These are phyloP conservation scores for Sander lucioperca DNA, from an alignment of 2,113 vertebrate species.

Conservation along the genomic window DNA sequence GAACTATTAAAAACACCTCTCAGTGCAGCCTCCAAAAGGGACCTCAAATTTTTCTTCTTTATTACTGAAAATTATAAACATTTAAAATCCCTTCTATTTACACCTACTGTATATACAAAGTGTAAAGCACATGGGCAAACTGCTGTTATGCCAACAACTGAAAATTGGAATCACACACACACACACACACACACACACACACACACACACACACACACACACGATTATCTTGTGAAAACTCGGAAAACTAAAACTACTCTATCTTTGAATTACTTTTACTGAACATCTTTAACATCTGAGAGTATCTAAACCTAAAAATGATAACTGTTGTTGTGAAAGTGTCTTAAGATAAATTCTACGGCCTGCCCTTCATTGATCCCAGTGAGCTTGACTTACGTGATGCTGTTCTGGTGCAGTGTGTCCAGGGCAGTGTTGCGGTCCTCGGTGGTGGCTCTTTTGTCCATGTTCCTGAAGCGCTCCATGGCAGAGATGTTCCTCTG, in stretches of 20 bases:
- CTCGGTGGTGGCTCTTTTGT: slow-evolving; percentile 96
- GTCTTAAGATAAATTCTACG: no score
- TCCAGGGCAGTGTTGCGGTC: slow-evolving; percentile 97
- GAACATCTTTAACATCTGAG: background rate
- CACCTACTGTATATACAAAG: background rate
- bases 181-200: background rate
- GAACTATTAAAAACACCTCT: background rate
- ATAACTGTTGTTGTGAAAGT: background rate
- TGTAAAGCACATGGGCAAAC: background rate
- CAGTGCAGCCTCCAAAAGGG: background rate
- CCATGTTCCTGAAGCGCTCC: slow-evolving; percentile 99
- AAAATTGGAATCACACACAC: background rate
- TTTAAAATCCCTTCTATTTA: background rate
- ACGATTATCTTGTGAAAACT: background rate
- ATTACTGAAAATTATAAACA: background rate
- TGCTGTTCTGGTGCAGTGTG: slow-evolving; percentile 99
- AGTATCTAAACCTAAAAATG: background rate
- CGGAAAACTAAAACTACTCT: background rate
- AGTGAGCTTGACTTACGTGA: slow-evolving; percentile 88
- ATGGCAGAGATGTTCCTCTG: slow-evolving; percentile 99
- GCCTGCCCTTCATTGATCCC: background rate
- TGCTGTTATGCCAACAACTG: background rate
- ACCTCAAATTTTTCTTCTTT: background rate
- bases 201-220: background rate
- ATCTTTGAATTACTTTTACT: background rate